A percentile compares a stretch with the other conserved stretches of the same genome.
phyloP scores from a whole-genome alignment of 1,140 invertebrate genomes.

The Hylaeus volcanicus region DNA sequence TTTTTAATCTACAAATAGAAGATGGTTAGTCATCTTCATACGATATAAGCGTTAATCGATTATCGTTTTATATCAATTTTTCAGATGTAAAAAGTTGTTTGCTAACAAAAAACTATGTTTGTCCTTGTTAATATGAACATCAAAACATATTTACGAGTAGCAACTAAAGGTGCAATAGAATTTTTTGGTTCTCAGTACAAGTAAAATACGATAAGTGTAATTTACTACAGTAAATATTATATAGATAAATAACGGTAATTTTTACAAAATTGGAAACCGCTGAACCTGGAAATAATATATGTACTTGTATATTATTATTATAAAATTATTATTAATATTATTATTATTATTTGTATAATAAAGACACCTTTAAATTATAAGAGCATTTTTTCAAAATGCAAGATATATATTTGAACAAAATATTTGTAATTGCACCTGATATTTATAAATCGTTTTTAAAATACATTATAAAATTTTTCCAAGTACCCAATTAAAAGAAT shows the following conservation, averaged over 20 bases:
- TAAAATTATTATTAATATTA: slow-evolving; percentile 18
- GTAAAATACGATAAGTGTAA: slow-evolving; percentile 48
- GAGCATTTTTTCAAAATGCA: slow-evolving; percentile 5
- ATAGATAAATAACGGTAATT: slow-evolving; percentile 53
- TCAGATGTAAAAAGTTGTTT: background rate
- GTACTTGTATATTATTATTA: slow-evolving; percentile 64
- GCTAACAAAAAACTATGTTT: background rate
- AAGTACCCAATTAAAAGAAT: slow-evolving; percentile 1
- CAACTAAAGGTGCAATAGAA: slow-evolving; percentile 51
- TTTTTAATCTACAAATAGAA: background rate
- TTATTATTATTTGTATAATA: slow-evolving; percentile 62
- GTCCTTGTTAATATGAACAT: background rate
- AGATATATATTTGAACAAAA: slow-evolving; percentile 11
- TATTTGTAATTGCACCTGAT: slow-evolving; percentile 25
- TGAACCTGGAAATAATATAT: slow-evolving; percentile 54
- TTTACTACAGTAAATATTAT: slow-evolving; percentile 36
- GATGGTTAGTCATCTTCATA: background rate
- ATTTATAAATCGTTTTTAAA: slow-evolving; percentile 15
- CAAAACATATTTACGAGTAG: slow-evolving; percentile 21
- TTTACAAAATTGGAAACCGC: slow-evolving; percentile 57
- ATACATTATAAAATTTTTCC: slow-evolving; percentile 23
- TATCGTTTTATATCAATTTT: slow-evolving; percentile 24
- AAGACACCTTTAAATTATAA: slow-evolving; percentile 63
- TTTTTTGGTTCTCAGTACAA: slow-evolving; percentile 61
- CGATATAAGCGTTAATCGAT: background rate